Conservation (phyloP, 2,888 invertebrate genomes). For the Ectemnius lituratus region DNA sequence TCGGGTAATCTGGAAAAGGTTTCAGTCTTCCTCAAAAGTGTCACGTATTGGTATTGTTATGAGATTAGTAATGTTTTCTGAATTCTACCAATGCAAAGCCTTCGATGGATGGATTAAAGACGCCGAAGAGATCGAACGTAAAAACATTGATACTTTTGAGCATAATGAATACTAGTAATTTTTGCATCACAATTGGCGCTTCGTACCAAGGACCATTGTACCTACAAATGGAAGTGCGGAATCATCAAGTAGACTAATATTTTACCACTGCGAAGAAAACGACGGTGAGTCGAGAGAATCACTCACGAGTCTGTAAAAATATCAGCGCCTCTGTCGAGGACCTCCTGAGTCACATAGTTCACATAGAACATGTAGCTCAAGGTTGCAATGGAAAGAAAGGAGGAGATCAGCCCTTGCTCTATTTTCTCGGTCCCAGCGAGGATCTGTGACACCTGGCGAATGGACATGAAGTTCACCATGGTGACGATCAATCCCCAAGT, state of each 20-base stretch:
- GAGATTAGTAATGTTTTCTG: no score
- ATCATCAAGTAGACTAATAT: not conserved
- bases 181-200: slow-evolving; percentile 18
- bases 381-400: not conserved
- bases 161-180: slow-evolving; percentile 27
- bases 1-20: not conserved
- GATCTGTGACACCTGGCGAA: no score
- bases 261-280: not conserved
- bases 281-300: not conserved
- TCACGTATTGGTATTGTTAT: no score
- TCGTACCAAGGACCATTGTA: slow-evolving; percentile 14
- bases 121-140: not conserved
- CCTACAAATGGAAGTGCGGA: not conserved
- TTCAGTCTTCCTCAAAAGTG: no score
- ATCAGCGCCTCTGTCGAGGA: not conserved
- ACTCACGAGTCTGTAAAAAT: not conserved
- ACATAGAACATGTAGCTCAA: not conserved
- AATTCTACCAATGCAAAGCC: not conserved
- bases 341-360: not conserved
- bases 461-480: no score
- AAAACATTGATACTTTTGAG: slow-evolving; percentile 11
- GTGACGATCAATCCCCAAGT: no score
- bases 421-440: no score
- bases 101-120: not conserved
- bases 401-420: not conserved